Percentiles rank a stretch among this genome's conserved stretches.
Evolutionary conservation across 2,888 invertebrate genomes (phyloP).

Genomic region (Eutolmus rufibarbis): DNA sequence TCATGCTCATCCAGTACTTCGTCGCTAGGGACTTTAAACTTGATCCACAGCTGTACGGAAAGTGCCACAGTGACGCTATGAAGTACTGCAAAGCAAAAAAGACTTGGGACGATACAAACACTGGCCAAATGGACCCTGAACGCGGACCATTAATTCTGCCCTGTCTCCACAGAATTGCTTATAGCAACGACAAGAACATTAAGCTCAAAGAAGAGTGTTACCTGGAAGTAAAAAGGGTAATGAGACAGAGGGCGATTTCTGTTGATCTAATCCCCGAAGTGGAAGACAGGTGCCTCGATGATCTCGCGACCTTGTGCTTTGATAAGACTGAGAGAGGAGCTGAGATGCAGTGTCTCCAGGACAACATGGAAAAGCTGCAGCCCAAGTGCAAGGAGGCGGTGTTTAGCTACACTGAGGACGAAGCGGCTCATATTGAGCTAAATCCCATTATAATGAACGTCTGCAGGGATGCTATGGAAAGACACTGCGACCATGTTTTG

Average conservation of each 20-base stretch:
- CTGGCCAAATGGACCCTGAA: slow-evolving; percentile 73
- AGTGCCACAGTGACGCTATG: slow-evolving; percentile 87
- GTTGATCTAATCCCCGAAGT: slow-evolving; percentile 95
- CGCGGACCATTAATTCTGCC: slow-evolving; percentile 86
- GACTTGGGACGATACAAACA: slow-evolving; percentile 75
- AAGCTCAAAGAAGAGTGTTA: slow-evolving; percentile 68
- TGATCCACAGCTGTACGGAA: slow-evolving; percentile 85
- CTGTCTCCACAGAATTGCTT: slow-evolving; percentile 83
- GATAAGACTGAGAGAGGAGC: slow-evolving; percentile 86
- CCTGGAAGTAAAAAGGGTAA: slow-evolving; percentile 84
- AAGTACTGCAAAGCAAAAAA: slow-evolving; percentile 80
- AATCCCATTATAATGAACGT: slow-evolving; percentile 87
- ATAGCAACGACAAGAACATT: slow-evolving; percentile 62
- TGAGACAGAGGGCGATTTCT: slow-evolving; percentile 90
- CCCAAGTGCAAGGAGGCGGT: slow-evolving; percentile 77
- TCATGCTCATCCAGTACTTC: slow-evolving; percentile 97
- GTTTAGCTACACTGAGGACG: slow-evolving; percentile 85
- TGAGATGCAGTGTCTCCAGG: slow-evolving; percentile 93
- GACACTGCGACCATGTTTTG: slow-evolving; percentile 74
- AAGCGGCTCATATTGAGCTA: slow-evolving; percentile 87
- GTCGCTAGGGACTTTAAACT: slow-evolving; percentile 93
- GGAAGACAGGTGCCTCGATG: slow-evolving; percentile 87
- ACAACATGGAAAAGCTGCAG: slow-evolving; percentile 75
- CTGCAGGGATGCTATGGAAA: slow-evolving; percentile 81
- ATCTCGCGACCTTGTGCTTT: slow-evolving; percentile 83